phyloP scores from a whole-genome alignment of 2,113 vertebrate species.

The Pluvialis apricaria region DNA sequence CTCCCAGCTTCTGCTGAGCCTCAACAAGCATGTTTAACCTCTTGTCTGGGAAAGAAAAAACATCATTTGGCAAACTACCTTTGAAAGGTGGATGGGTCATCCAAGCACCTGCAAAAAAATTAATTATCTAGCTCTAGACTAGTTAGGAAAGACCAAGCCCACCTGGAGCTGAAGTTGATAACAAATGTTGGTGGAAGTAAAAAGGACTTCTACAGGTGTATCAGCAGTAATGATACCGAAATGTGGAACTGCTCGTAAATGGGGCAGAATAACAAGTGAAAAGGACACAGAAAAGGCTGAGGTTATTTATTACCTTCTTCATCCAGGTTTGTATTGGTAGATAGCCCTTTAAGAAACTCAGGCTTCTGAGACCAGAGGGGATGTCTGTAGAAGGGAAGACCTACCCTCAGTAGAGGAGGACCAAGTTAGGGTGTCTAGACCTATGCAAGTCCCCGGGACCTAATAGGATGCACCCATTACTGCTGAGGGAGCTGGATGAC shows the following conservation, averaged over 20 bases:
- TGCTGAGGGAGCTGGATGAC: neutral
- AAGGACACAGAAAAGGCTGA: neutral
- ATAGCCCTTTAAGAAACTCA: neutral
- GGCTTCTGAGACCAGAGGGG: neutral
- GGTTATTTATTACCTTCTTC: neutral
- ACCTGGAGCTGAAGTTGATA: neutral
- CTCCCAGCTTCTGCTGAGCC: neutral
- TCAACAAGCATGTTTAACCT: accelerated
- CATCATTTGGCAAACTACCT: neutral
- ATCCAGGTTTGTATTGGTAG: neutral
- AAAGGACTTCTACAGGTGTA: neutral
- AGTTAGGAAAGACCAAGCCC: neutral
- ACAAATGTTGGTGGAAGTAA: neutral
- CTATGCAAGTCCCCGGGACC: too few species aligned
- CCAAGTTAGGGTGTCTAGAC: neutral
- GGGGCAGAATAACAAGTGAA: neutral
- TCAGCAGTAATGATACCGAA: neutral
- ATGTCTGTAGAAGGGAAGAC: neutral
- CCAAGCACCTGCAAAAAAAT: neutral
- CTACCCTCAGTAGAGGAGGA: neutral
- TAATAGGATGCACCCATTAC: neutral
- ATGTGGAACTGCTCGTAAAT: neutral
- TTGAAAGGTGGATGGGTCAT: neutral
- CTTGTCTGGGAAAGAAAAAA: neutral
- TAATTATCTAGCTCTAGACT: neutral